Conservation (phyloP, 2,113 vertebrate genomes). For the Pampusana beccarii region DNA sequence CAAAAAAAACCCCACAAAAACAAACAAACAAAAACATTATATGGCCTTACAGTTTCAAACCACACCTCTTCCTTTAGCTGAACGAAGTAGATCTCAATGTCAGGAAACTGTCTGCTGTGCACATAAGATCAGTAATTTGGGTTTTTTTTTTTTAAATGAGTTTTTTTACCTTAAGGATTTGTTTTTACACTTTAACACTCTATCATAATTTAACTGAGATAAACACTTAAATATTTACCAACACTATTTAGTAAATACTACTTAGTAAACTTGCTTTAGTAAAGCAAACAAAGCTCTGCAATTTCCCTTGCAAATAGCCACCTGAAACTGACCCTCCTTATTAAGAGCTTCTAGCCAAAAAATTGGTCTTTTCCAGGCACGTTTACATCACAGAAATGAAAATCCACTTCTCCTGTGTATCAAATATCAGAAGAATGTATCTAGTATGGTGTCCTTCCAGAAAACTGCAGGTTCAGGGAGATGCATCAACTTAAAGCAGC, state of each 20-base stretch:
- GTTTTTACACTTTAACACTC: neutral
- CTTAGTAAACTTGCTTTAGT: neutral
- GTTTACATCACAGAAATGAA: neutral
- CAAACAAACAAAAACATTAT: neutral
- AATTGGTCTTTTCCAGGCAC: neutral
- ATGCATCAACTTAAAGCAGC: neutral
- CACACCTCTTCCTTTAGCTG: neutral
- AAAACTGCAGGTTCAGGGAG: neutral
- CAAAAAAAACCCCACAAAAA: too few relatives aligned
- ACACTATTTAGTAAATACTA: neutral
- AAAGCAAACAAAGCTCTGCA: neutral
- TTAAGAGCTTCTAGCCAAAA: neutral
- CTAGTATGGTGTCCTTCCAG: neutral
- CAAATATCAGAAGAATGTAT: neutral
- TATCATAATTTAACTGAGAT: neutral
- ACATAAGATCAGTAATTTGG: neutral
- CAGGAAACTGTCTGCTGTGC: neutral
- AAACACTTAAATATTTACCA: constrained; percentile 42
- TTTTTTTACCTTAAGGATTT: neutral
- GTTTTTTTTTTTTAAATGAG: too few relatives aligned
- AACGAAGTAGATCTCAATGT: neutral
- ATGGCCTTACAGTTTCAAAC: neutral
- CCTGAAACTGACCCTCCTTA: neutral
- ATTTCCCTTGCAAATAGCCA: neutral
- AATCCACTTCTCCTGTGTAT: neutral